Evolutionary conservation across 1,140 invertebrate species (phyloP), one percentile per base, ranked within the genome.

Genomic region (Cyclina sinensis): DNA sequence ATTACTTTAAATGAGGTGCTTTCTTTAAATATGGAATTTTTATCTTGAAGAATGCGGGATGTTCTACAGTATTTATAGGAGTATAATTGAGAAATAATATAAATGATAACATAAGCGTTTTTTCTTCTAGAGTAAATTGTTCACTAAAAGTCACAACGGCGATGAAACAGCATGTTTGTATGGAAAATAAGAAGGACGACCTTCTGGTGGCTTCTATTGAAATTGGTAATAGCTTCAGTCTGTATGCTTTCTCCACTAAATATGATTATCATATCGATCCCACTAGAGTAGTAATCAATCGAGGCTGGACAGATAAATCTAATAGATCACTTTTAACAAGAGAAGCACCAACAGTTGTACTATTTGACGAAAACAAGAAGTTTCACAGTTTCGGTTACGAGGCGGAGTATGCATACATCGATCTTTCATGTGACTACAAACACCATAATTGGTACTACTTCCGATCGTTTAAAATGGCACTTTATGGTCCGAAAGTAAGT

Each of bases 371-470:
- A 11, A 39, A 81, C 14, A 62, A 62, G n/a, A 24, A 81, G 27
- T 81, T 81, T 59, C 79, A 81, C 32, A 81, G 79, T 27, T 81
- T 81, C 39, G 79, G 79, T 59, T 81, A 32, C 32, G 79, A 81
- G 57, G 79, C 79, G 7, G 79, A 81, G 30, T n/a, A 57, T 12
- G 21, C 1, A 21, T 81, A 81, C 48, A 59, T 54, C 3, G 7
- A 81, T 18, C 30, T 81, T 32, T 51, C 79, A 12, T 39, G 32
- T 30, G 39, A 57, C 21, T 37, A 81, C 14, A 43, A 81, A 16
- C 51, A 81, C 51, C 12, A 81, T 32, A 59, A 59, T 18, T 81
- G 79, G 79, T 81, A 59, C 32, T 59, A 59, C 21, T 81, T 81
- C 32, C 30, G 18, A 16, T 54, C 24, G 18, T 81, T 81, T 35